Percentiles rank a stretch among this genome's conserved stretches.
Conservation (phyloP, 2,797 vertebrate species). For the Cyprinodon diabolis region DNA sequence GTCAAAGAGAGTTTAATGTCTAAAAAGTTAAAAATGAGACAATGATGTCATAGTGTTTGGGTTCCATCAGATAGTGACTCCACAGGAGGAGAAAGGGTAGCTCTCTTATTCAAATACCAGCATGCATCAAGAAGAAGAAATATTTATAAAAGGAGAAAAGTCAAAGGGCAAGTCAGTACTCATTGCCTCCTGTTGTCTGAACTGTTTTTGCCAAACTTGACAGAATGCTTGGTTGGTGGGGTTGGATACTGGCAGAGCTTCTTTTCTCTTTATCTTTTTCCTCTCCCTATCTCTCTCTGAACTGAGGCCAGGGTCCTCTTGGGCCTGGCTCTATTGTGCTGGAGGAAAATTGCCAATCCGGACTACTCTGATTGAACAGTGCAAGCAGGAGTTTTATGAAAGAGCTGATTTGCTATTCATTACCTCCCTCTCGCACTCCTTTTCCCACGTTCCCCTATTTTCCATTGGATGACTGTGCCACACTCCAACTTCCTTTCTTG, state of each 20-base stretch:
- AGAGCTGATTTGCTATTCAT: slow-evolving; percentile 82
- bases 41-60: not conserved
- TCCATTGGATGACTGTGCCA: slow-evolving; percentile 48
- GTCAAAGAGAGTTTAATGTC: not conserved
- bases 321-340: slow-evolving; percentile 72
- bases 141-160: slow-evolving; percentile 23
- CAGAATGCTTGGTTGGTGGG: slow-evolving; percentile 42
- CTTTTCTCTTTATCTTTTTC: slow-evolving; percentile 25
- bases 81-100: not conserved
- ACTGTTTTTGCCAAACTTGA: slow-evolving; percentile 62
- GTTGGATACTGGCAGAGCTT: slow-evolving; percentile 35
- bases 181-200: slow-evolving; percentile 59
- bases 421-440: slow-evolving; percentile 64
- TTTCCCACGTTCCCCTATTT: slow-evolving; percentile 56
- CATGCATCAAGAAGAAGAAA: slow-evolving; percentile 39
- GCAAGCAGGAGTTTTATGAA: slow-evolving; percentile 80
- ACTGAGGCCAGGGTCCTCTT: slow-evolving; percentile 66
- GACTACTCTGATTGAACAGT: slow-evolving; percentile 78
- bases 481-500: slow-evolving; percentile 57
- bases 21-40: not conserved
- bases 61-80: not conserved
- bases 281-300: slow-evolving; percentile 44
- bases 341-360: slow-evolving; percentile 79
- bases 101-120: not conserved
- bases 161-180: slow-evolving; percentile 57